Conservation (phyloP, 2,888 invertebrate species). For the Cosmopolites sordidus region DNA sequence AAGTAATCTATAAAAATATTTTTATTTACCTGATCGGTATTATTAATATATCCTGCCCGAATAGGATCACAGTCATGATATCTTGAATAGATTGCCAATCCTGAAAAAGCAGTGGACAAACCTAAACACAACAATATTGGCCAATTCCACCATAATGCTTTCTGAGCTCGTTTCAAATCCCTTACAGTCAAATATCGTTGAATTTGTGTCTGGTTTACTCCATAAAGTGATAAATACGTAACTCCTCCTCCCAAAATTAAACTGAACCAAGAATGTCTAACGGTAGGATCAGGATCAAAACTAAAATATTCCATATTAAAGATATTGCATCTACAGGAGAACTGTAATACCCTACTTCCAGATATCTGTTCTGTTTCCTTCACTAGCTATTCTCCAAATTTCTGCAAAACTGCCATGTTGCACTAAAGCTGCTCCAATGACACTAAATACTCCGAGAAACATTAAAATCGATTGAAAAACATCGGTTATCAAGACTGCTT, state of each 20-base stretch:
- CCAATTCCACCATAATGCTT: constrained; percentile 75
- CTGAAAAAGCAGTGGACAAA: constrained; percentile 63
- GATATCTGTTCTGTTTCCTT: constrained; percentile 68
- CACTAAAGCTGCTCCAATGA: constrained; percentile 69
- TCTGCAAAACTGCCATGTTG: constrained; percentile 65
- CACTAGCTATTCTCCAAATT: constrained; percentile 67
- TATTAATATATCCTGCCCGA: constrained; percentile 56
- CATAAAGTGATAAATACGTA: constrained; percentile 77
- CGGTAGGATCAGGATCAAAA: constrained; percentile 73
- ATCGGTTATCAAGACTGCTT: constrained; percentile 84
- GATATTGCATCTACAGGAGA: background rate
- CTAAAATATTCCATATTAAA: constrained; percentile 43
- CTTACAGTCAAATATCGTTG: constrained; percentile 69
- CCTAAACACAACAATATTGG: constrained; percentile 73
- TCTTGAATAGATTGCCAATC: constrained; percentile 79
- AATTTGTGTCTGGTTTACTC: constrained; percentile 82
- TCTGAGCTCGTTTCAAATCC: constrained; percentile 65
- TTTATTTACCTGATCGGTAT: constrained; percentile 62
- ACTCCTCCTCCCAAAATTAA: constrained; percentile 75
- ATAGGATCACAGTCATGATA: constrained; percentile 81
- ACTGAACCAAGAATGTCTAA: constrained; percentile 80
- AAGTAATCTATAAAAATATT: too few relatives aligned
- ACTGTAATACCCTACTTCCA: constrained; percentile 52
- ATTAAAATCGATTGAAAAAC: constrained; percentile 80
- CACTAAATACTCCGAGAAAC: constrained; percentile 76